Base-by-base conservation (phyloP, 2,113 vertebrate genomes). In the Alligator sinensis region DNA sequence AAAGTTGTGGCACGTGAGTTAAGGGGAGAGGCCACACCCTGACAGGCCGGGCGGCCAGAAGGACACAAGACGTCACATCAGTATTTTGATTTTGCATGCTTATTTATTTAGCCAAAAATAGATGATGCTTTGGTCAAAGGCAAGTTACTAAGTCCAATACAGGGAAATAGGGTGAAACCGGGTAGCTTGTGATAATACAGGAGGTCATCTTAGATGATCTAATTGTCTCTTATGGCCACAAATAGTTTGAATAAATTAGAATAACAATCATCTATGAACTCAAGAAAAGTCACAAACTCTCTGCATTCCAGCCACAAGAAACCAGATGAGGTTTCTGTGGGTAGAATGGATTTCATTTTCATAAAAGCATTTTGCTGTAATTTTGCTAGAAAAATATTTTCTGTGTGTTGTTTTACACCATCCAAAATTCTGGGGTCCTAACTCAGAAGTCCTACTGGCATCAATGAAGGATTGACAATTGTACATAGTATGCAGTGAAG, bases 101-200 rank as follows among this genome's bases (percentile, higher is more conserved):
- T 16, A 27, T 58, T 63, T 38, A 9, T 90, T 88, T 85, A 82
- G 68, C 27, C 74, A 9, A 77, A 87, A 80, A 63, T 5, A 90
- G 72, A 4, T n/a, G n/a, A 70, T 18, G 16, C 3, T 30, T 89
- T 89, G 13, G 63, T 70, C 11, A 91, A 68, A 87, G 25, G 82
- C 14, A 80, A 86, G 24, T 66, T 82, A 34, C 28, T 63, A 27
- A 5, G 54, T 74, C 68, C 58, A 68, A 92, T 80, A 62, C 77
- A 80, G 21, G 3, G 3, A 6, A 80, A 91, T 80, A 1, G 76
- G n/a, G 57, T 80, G 3, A 54, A 80, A 89, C n/a, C 0, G 62
- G 74, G 24, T 66, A n/a, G 24, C 77, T 92, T 82, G 21, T 63
- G 12, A 74, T 59, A 25, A 47, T 4, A 34, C 1, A 0, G 62